These are phyloP conservation scores for Trisateles emortualis DNA, from an alignment of 2,888 invertebrate species.

Conservation along the genomic window DNA sequence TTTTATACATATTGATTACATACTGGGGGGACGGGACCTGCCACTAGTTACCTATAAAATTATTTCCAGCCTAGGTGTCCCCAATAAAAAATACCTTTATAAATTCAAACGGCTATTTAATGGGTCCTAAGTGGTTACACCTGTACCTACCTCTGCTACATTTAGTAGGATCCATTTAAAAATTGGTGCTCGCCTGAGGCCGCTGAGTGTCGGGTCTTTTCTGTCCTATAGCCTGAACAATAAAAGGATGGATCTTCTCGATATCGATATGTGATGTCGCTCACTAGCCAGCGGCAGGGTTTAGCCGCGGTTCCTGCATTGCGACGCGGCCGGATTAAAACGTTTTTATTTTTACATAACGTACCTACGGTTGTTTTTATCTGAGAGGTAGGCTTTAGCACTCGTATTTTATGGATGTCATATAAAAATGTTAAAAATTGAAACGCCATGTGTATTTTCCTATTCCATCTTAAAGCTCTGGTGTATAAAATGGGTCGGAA, in stretches of 20 bases:
- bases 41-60: too few relatives aligned
- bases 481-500: too few relatives aligned
- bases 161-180: constrained; percentile 67
- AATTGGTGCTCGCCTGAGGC: constrained; percentile 58
- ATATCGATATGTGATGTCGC: constrained; percentile 76
- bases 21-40: too few relatives aligned
- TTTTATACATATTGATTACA: too few relatives aligned
- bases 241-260: constrained; percentile 73
- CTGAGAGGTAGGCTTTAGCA: constrained; percentile 8
- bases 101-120: constrained; percentile 19
- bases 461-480: too few relatives aligned
- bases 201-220: constrained; percentile 51
- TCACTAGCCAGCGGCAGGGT: constrained; percentile 66
- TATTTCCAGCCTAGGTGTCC: too few relatives aligned
- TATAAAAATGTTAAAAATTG: not conserved
- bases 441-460: too few relatives aligned
- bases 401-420: not conserved
- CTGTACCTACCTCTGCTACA: constrained; percentile 42
- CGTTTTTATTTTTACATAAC: constrained; percentile 41
- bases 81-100: not conserved
- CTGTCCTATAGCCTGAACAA: constrained; percentile 61
- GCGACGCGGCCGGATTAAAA: constrained; percentile 48
- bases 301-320: constrained; percentile 61
- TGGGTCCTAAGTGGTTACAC: constrained; percentile 43
- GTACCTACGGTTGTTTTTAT: constrained; percentile 35